A percentile compares a stretch with the other conserved stretches of the same genome.
These are phyloP conservation scores for Silurus aristotelis DNA, from an alignment of 2,797 vertebrate genomes.

Conservation along the genomic window DNA sequence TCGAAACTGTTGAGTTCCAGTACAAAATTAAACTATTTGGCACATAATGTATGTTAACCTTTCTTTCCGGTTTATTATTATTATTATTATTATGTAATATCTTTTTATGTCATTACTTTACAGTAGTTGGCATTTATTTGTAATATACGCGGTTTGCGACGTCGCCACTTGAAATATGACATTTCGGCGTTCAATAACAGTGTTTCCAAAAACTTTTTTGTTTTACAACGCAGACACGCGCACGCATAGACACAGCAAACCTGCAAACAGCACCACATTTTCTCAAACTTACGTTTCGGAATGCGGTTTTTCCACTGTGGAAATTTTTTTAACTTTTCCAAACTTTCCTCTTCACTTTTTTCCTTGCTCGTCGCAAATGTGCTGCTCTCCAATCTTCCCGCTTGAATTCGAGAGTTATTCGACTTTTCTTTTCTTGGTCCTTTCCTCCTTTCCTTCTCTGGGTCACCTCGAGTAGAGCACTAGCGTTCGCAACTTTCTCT, in stretches of 20 bases:
- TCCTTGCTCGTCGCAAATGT: slow-evolving; percentile 69
- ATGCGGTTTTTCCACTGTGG: slow-evolving; percentile 45
- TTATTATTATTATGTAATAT: no score
- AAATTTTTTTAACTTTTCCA: slow-evolving; percentile 45
- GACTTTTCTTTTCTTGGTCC: slow-evolving; percentile 60
- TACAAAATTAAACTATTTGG: not conserved
- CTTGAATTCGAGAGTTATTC: not conserved
- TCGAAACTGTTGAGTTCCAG: not conserved
- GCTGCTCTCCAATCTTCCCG: slow-evolving; percentile 16
- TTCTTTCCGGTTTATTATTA: no score
- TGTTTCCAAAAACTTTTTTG: slow-evolving; percentile 55
- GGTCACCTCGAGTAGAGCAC: slow-evolving; percentile 61
- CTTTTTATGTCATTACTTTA: not conserved
- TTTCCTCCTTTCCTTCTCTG: slow-evolving; percentile 59
- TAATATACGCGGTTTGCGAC: not conserved
- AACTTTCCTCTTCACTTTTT: slow-evolving; percentile 46
- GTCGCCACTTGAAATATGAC: slow-evolving; percentile 54
- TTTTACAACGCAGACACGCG: slow-evolving; percentile 18
- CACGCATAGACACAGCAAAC: not conserved
- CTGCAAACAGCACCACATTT: slow-evolving; percentile 41
- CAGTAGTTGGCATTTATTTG: not conserved
- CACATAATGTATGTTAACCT: not conserved
- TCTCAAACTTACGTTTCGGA: slow-evolving; percentile 70
- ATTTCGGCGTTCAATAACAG: slow-evolving; percentile 31
- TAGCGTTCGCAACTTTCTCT: slow-evolving; percentile 61